Base-by-base conservation (phyloP, 2,113 vertebrate genomes). In the Sceloporus undulatus region DNA sequence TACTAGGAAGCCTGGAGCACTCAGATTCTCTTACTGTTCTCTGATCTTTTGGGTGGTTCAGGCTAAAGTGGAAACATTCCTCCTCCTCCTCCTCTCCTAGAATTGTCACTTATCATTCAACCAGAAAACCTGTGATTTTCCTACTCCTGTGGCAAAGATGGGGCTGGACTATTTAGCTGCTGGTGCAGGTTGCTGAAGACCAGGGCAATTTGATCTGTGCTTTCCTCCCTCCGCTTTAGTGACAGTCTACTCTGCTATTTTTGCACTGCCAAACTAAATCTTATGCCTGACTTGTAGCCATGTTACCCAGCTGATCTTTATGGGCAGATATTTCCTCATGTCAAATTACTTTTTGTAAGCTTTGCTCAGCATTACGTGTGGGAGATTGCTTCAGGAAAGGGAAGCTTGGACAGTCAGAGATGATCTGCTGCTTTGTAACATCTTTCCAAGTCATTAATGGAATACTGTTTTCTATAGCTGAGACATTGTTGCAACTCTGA, bases 141-240 rank as follows among this genome's bases (percentile, higher is more conserved):
- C 29, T 25, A 27, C 2, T 18, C 62, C 21, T 76, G 1, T 86
- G 90, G 82, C 0, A 0, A 84, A 79, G 86, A 85, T 79, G 70
- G 8, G 90, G 82, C 90, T 89, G 90, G 54, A 87, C 84, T 29
- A 84, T 88, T 66, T 66, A 86, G 74, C 34, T 90, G 85, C 70
- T 9, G 59, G 68, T 87, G 8, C 19, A 85, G 83, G 54, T 52
- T 71, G 9, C 79, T 71, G 81, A 68, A 83, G 83, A 89, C 75
- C 71, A 74, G n/a, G 3, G 9, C 71, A 87, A 84, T 71, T 84
- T 42, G 19, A 79, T 40, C 34, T 16, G n/a, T 13, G 81, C 8
- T 65, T 40, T 1, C 14, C 25, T n/a, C 84, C 9, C n/a, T 70
- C 54, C 18, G 25, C 34, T 13, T 70, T n/a, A 7, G 21, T 80